Evolutionary conservation across 1,140 invertebrate genomes (phyloP).

Genomic region (Orius insidiosus): DNA sequence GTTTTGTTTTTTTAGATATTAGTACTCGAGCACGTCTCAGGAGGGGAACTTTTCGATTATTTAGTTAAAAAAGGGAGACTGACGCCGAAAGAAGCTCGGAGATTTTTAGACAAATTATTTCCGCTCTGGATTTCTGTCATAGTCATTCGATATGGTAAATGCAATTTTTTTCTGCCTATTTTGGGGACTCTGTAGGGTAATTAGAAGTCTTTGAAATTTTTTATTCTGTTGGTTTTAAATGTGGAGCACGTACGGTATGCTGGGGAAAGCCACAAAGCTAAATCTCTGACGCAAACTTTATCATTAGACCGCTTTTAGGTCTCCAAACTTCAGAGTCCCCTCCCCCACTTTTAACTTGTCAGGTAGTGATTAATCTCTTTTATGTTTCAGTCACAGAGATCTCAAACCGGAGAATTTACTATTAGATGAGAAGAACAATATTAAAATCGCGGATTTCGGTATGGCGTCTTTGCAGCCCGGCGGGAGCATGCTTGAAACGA

Average conservation of each 20-base stretch:
- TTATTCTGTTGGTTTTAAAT: no score
- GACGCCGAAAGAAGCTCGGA: slow-evolving; percentile 92
- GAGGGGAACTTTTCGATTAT: slow-evolving; percentile 98
- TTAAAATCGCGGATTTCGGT: slow-evolving; percentile 98
- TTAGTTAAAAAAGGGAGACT: slow-evolving; percentile 95
- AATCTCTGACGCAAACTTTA: no score
- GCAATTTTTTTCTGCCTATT: slow-evolving; percentile 10
- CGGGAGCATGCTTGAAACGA: slow-evolving; percentile 96
- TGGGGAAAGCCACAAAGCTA: no score
- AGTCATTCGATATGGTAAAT: slow-evolving; percentile 99
- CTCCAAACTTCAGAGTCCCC: no score
- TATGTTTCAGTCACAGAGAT: slow-evolving; percentile 78
- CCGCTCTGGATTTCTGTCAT: slow-evolving; percentile 97
- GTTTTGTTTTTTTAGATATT: slow-evolving; percentile 61
- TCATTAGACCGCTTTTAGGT: no score
- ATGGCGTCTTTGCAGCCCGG: slow-evolving; percentile 99
- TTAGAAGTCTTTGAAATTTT: no score
- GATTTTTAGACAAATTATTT: slow-evolving; percentile 98
- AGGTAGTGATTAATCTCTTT: background rate
- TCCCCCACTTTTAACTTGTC: no score
- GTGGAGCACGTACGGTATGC: no score
- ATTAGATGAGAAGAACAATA: slow-evolving; percentile 97
- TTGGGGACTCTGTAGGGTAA: no score
- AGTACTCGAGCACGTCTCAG: slow-evolving; percentile 95
- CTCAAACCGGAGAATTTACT: slow-evolving; percentile 97